phyloP scores from a whole-genome alignment of 2,797 vertebrate genomes.

The Chaunax sp. region DNA sequence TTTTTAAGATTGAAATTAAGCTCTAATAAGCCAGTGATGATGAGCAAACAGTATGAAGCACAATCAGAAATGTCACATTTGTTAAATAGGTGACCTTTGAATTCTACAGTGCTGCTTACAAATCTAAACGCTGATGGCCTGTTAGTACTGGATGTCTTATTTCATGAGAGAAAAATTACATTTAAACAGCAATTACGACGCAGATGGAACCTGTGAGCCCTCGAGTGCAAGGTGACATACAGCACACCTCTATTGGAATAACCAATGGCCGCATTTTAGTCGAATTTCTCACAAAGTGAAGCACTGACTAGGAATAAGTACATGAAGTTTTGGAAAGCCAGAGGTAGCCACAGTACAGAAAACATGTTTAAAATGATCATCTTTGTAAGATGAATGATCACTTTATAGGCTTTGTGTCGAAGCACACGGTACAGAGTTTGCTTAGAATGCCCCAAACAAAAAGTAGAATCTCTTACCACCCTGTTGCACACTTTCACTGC shows the following conservation, averaged over 20 bases:
- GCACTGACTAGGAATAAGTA: neutral
- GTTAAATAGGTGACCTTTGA: slow-evolving; percentile 73
- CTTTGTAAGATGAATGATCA: slow-evolving; percentile 23
- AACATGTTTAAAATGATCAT: slow-evolving; percentile 22
- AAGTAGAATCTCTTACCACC: slow-evolving; percentile 38
- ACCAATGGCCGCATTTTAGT: slow-evolving; percentile 46
- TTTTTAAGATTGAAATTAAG: slow-evolving; percentile 24
- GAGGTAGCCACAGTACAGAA: neutral
- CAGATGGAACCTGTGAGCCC: slow-evolving; percentile 31
- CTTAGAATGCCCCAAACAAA: slow-evolving; percentile 46
- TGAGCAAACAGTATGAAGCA: slow-evolving; percentile 50
- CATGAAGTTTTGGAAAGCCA: slow-evolving; percentile 1
- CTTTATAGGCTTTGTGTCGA: slow-evolving; percentile 11
- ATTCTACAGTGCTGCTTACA: slow-evolving; percentile 61
- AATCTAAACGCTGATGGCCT: slow-evolving; percentile 64
- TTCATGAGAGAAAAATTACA: slow-evolving; percentile 68
- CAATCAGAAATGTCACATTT: slow-evolving; percentile 66
- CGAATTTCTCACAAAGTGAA: slow-evolving; percentile 13
- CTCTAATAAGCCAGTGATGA: slow-evolving; percentile 41
- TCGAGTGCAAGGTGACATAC: slow-evolving; percentile 45
- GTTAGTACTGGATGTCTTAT: slow-evolving; percentile 65
- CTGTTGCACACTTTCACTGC: slow-evolving; percentile 36
- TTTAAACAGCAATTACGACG: slow-evolving; percentile 74
- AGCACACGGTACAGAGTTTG: slow-evolving; percentile 35
- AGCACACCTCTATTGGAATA: slow-evolving; percentile 34